Base-by-base conservation (phyloP, 92 coral and sea anemone genomes). In the Zoanthus solanderi region DNA sequence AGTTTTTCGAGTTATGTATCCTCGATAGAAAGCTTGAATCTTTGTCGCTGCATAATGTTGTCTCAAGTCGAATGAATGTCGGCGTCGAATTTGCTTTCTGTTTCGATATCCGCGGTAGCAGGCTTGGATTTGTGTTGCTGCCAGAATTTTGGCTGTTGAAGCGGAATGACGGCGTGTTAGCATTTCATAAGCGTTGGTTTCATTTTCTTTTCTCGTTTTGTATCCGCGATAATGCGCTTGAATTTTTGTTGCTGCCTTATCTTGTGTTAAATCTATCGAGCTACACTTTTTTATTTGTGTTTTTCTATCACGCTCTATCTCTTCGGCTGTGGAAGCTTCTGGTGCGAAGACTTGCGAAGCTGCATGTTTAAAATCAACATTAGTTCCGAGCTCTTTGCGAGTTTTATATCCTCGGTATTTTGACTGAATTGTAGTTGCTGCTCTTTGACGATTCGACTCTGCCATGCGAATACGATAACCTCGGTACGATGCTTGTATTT, bases 1-100 rank as follows among this genome's bases (percentile, higher is more conserved):
- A 4, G 75, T 47, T 60, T 71, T 71, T 69, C 90, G 86, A 17
- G 91, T 78, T 74, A 34, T 87, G 95, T 93, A 92, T n/a, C 98
- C 98, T 84, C 94, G 96, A 91, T 90, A 95, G 84, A 93, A 89
- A 66, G 98, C 98, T 77, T 96, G 99, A 78, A 97, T 93, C 75
- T 90, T 75, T 15, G 88, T 83, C 10, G 99, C 99, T 13, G 99
- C 99, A 37, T 18, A 7, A 9, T 81, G 42, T 47, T 81, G 75
- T 13, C 61, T 28, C 52, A 23, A 47, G 75, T 81, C 61, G 16
- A 81, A 23, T 5, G 94, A 88, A 5, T 84, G 75, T 0, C 92
- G 81, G 78, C 57, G 75, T 28, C 8, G 54, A 10, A 42, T 48
- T 68, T 75, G 56, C 45, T 94, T 85, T 74, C 98, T 85, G n/a